Evolutionary conservation across 2,797 vertebrate species (phyloP).

Genomic region (Falco cherrug): DNA sequence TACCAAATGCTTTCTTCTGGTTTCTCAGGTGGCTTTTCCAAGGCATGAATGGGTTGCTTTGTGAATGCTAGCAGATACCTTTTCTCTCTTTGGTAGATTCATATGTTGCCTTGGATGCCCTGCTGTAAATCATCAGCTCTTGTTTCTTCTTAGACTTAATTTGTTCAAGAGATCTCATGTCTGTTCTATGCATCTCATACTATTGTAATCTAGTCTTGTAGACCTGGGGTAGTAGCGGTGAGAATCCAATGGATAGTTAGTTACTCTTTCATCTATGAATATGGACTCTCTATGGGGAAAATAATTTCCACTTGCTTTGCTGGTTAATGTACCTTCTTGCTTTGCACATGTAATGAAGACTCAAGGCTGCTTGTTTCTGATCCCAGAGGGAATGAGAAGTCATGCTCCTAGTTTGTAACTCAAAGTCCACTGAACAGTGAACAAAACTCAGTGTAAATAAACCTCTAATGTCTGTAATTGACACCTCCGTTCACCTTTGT

Average conservation of each 20-base stretch:
- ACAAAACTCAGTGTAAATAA: accelerated
- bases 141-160: neutral
- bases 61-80: neutral
- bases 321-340: neutral
- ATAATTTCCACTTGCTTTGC: neutral
- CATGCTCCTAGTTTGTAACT: neutral
- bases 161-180: neutral
- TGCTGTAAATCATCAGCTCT: neutral
- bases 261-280: neutral
- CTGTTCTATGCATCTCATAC: neutral
- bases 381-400: neutral
- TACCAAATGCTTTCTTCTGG: neutral
- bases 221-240: neutral
- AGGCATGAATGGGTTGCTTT: neutral
- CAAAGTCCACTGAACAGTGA: neutral
- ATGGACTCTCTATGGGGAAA: neutral
- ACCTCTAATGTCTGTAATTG: neutral
- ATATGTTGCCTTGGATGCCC: neutral
- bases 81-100: neutral
- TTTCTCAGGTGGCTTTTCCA: neutral
- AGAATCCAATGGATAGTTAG: neutral
- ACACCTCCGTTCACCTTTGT: neutral
- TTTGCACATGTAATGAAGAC: neutral
- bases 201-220: neutral
- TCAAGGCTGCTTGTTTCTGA: neutral